Evolutionary conservation across 1,140 invertebrate species (phyloP), one percentile per base, ranked within the genome.

Genomic region (Ceratina calcarata): DNA sequence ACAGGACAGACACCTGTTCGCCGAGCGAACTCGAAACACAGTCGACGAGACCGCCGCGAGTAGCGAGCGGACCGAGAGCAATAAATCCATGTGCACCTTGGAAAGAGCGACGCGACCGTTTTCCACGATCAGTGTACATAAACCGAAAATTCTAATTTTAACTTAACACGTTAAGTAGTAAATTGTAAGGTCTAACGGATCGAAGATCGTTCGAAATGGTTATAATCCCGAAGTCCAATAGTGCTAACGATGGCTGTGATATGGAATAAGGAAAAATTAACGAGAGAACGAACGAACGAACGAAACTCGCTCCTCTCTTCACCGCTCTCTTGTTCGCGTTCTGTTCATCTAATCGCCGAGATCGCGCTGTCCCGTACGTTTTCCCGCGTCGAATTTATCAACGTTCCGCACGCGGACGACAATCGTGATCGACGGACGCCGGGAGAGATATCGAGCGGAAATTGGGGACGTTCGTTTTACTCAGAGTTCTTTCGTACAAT

Each of bases 201-300:
- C 67, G 83, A 84, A 85, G 75, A 74, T 87, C 72, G 82, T 79
- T 66, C 68, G 83, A 82, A 85, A 86, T 81, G 83, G 79, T 80
- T 74, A 69, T 69, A 88, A 88, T 80, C 74, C 83, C 75, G 80
- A 87, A 84, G 82, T 87, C 81, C 82, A 78, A 84, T 89, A 89
- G 88, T 83, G 85, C 85, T 88, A 90, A 89, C 58, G 78, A 90
- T 89, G 89, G 88, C 89, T 90, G 89, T 90, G 89, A 90, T 90
- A 89, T 83, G 82, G 80, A 78, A 87, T 88, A 88, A 87, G 86
- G 62, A 87, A 76, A 83, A 86, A 61, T 24, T 77, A 79, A 77
- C 64, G 32, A 85, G 55, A 80, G 55, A 76, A 68, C n/a, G 69
- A 84, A 85, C 18, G 16, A 82, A 58, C 58, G 55, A 64, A 83